Percentiles rank a stretch among this genome's conserved stretches.
These are phyloP conservation scores for Mercenaria mercenaria DNA, from an alignment of 1,140 invertebrate genomes.

Conservation along the genomic window DNA sequence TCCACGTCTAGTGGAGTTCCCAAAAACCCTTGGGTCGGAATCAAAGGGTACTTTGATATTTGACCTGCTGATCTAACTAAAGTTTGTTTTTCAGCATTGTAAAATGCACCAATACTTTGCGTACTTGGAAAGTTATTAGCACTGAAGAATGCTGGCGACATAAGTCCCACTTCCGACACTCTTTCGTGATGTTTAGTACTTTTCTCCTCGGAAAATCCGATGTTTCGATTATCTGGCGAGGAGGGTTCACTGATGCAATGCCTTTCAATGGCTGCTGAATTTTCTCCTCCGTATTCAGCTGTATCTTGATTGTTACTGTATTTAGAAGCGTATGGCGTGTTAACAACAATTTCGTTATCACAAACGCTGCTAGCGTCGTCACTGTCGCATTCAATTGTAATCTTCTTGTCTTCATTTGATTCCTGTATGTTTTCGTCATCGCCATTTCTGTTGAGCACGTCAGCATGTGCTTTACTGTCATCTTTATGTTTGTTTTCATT, in stretches of 20 bases:
- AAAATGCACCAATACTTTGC: neutral
- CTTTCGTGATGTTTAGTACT: neutral
- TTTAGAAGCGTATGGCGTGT: neutral
- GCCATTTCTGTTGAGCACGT: neutral
- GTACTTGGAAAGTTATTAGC: neutral
- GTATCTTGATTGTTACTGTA: neutral
- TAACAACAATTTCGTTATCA: neutral
- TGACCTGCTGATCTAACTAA: neutral
- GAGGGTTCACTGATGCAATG: neutral
- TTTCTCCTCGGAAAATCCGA: neutral
- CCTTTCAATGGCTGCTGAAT: neutral
- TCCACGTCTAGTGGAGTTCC: neutral
- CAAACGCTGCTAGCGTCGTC: neutral
- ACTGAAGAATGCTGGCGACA: neutral
- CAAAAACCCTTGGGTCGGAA: neutral
- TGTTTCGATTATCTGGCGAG: neutral
- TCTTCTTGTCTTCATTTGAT: neutral
- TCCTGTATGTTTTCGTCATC: neutral
- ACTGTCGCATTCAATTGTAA: neutral
- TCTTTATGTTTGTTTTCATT: constrained; percentile 3
- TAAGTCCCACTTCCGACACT: neutral
- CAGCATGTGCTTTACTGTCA: neutral
- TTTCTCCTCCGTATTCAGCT: neutral
- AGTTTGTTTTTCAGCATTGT: neutral
- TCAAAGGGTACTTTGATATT: neutral